A percentile compares a stretch with the other conserved stretches of the same genome.
Conservation (phyloP, 1,140 invertebrate genomes). For the Dolichoris vasculosae region DNA sequence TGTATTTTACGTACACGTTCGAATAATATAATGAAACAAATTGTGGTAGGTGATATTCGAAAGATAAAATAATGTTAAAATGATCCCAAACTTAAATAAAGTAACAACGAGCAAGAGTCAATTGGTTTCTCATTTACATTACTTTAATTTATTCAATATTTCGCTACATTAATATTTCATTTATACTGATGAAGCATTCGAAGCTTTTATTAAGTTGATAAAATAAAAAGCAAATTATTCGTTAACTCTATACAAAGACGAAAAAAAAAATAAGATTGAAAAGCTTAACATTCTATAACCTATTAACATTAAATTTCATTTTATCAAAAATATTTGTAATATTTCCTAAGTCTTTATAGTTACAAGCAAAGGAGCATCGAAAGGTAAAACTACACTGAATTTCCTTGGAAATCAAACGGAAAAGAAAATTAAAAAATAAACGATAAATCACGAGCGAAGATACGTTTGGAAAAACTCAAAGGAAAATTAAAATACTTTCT, state of each 20-base stretch:
- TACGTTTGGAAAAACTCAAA: neutral
- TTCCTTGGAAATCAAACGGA: neutral
- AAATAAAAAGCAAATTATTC: neutral
- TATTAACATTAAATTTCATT: constrained; percentile 35
- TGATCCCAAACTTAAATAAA: constrained; percentile 49
- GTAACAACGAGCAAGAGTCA: constrained; percentile 48
- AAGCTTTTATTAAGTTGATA: constrained; percentile 6
- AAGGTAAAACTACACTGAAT: constrained; percentile 20
- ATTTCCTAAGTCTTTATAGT: constrained; percentile 39
- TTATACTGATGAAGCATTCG: constrained; percentile 38
- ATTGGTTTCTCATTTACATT: constrained; percentile 11
- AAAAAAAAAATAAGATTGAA: neutral
- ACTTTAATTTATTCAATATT: constrained; percentile 29
- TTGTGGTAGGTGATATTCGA: constrained; percentile 15
- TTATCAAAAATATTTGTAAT: constrained; percentile 53
- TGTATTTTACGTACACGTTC: constrained; percentile 35
- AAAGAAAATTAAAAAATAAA: neutral
- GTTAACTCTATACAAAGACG: neutral
- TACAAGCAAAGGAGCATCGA: neutral
- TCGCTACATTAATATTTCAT: constrained; percentile 14
- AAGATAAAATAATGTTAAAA: constrained; percentile 42
- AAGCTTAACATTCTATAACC: constrained; percentile 19
- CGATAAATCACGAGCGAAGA: neutral
- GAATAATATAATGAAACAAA: constrained; percentile 5
- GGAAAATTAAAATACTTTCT: neutral